Conservation (phyloP, 2,888 invertebrate species). For the Hecatera dysodea region DNA sequence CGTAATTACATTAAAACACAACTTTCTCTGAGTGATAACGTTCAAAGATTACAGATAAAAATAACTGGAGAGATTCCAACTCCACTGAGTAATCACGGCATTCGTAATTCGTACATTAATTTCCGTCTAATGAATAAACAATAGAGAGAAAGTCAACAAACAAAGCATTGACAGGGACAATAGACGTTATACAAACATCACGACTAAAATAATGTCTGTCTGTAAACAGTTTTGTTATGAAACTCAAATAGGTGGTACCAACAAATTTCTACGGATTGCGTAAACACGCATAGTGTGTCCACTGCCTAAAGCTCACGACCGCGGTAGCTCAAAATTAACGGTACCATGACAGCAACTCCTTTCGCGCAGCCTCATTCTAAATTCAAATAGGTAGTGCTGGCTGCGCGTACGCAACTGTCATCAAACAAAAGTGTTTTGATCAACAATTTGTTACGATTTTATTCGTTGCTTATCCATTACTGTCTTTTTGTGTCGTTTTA, state of each 20-base stretch:
- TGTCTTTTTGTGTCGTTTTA: constrained; percentile 51
- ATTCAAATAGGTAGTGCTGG: constrained; percentile 82
- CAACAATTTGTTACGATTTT: constrained; percentile 56
- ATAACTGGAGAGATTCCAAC: constrained; percentile 25
- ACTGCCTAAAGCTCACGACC: constrained; percentile 75
- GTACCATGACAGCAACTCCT: constrained; percentile 79
- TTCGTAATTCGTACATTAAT: constrained; percentile 48
- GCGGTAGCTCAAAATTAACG: constrained; percentile 85
- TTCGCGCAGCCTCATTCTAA: constrained; percentile 83
- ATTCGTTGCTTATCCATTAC: constrained; percentile 53
- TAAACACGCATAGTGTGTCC: constrained; percentile 63
- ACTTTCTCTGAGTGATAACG: constrained; percentile 20
- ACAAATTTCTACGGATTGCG: constrained; percentile 48
- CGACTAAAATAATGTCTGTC: constrained; percentile 27
- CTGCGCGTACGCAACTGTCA: constrained; percentile 79
- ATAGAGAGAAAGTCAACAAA: constrained; percentile 56
- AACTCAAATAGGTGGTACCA: constrained; percentile 14
- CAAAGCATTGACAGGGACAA: constrained; percentile 35
- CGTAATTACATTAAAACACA: constrained; percentile 9
- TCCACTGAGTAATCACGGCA: constrained; percentile 28
- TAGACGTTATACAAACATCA: constrained; percentile 14
- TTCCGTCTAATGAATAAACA: constrained; percentile 45
- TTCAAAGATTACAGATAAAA: constrained; percentile 20
- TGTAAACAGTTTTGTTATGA: constrained; percentile 43
- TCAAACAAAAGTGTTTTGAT: constrained; percentile 74